phyloP scores from a whole-genome alignment of 1,140 invertebrate genomes.

The Ptiloglossa arizonensis region DNA sequence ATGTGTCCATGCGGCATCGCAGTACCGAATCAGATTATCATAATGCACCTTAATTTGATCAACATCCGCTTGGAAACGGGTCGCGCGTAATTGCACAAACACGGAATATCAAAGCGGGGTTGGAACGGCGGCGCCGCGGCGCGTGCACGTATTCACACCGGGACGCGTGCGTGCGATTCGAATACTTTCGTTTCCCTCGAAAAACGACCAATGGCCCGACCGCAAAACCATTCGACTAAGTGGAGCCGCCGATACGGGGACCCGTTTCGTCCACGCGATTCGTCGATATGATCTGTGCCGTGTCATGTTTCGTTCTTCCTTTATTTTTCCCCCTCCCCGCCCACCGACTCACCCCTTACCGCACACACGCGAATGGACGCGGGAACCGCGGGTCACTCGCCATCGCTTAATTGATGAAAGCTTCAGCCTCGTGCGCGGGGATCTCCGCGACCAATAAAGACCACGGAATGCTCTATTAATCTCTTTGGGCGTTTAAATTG shows the following conservation, averaged over 20 bases:
- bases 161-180: constrained; percentile 36
- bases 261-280: constrained; percentile 42
- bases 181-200: constrained; percentile 60
- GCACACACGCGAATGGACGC: neutral
- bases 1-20: constrained; percentile 56
- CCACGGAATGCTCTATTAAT: constrained; percentile 42
- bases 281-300: constrained; percentile 56
- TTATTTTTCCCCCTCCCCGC: constrained; percentile 12
- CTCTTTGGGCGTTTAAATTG: constrained; percentile 33
- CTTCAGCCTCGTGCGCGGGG: constrained; percentile 5
- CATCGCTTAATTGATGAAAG: constrained; percentile 63
- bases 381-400: constrained; percentile 26
- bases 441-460: constrained; percentile 39
- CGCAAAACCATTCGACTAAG: constrained; percentile 65
- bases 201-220: constrained; percentile 62
- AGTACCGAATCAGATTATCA: constrained; percentile 70
- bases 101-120: constrained; percentile 69
- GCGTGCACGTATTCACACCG: neutral
- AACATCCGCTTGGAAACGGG: constrained; percentile 63
- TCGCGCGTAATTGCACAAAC: constrained; percentile 71
- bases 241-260: constrained; percentile 47
- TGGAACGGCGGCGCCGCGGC: constrained; percentile 12
- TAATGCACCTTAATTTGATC: constrained; percentile 73
- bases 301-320: constrained; percentile 56
- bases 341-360: no score